A percentile compares a stretch with the other conserved stretches of the same genome.
phyloP scores from a whole-genome alignment of 1,140 invertebrate genomes.

The Drosophila fuyamai region DNA sequence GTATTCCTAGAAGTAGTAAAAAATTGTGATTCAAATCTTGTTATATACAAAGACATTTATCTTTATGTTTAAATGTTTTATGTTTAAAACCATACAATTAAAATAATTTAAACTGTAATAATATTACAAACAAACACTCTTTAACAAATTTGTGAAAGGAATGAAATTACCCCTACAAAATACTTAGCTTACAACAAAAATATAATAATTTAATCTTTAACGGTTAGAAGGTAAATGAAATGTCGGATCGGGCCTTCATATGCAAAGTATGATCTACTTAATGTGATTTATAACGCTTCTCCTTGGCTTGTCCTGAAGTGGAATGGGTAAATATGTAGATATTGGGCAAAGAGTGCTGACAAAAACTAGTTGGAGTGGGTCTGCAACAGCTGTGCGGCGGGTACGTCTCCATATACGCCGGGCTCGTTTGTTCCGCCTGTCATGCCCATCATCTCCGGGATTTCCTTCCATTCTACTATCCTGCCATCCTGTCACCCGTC shows the following conservation, averaged over 20 bases:
- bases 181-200: too few species aligned
- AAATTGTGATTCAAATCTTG: too few species aligned
- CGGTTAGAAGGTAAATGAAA: not conserved
- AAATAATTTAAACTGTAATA: too few species aligned
- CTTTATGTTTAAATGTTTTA: too few species aligned
- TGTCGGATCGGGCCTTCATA: slow-evolving; percentile 61
- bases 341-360: slow-evolving; percentile 54
- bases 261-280: slow-evolving; percentile 82
- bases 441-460: slow-evolving; percentile 53
- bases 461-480: slow-evolving; percentile 8
- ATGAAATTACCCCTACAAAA: too few species aligned
- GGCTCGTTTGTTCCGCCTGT: slow-evolving; percentile 79
- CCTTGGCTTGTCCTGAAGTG: not conserved
- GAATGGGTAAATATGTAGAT: slow-evolving; percentile 53
- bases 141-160: too few species aligned
- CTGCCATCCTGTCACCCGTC: slow-evolving; percentile 27
- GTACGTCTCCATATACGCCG: slow-evolving; percentile 52
- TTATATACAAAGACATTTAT: too few species aligned
- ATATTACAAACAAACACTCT: too few species aligned
- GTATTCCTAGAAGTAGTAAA: too few species aligned
- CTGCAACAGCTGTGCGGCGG: slow-evolving; percentile 36
- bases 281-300: slow-evolving; percentile 77
- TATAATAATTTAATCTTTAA: not conserved
- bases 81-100: too few species aligned
- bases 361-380: slow-evolving; percentile 39